Evolutionary conservation across 2,113 vertebrate genomes (phyloP).

Genomic region (Tinamus guttatus): DNA sequence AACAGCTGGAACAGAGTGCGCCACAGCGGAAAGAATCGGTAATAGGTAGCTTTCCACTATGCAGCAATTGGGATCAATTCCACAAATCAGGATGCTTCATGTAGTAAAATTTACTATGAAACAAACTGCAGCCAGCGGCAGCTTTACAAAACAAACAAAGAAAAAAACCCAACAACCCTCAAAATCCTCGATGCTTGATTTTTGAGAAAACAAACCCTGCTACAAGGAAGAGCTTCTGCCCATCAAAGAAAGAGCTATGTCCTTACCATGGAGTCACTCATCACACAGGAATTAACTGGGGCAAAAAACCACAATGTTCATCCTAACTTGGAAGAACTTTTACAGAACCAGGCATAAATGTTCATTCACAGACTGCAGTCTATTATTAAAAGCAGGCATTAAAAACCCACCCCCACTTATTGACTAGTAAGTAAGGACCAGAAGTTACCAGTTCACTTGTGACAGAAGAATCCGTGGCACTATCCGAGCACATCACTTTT

Average conservation of each 20-base stretch:
- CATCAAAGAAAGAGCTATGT: fast-evolving
- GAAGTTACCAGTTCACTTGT: neutral
- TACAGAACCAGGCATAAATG: neutral
- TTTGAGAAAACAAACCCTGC: neutral
- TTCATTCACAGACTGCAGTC: fast-evolving
- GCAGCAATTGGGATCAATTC: too few relatives aligned
- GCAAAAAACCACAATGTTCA: neutral
- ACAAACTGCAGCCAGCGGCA: neutral
- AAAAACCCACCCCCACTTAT: fast-evolving
- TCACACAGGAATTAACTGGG: neutral
- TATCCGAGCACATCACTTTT: fast-evolving
- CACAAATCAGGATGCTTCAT: too few relatives aligned
- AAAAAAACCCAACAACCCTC: too few relatives aligned
- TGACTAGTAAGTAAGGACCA: neutral
- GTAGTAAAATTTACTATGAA: neutral
- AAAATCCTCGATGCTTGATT: neutral
- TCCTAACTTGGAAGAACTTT: neutral
- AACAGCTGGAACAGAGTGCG: neutral
- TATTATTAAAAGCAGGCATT: neutral
- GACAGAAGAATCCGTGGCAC: fast-evolving
- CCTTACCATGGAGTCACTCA: neutral
- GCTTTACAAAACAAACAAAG: neutral
- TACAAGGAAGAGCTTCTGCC: neutral
- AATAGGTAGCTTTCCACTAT: fast-evolving
- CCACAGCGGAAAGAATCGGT: neutral